phyloP scores from a whole-genome alignment of 1,140 invertebrate species.

The Polyergus mexicanus region DNA sequence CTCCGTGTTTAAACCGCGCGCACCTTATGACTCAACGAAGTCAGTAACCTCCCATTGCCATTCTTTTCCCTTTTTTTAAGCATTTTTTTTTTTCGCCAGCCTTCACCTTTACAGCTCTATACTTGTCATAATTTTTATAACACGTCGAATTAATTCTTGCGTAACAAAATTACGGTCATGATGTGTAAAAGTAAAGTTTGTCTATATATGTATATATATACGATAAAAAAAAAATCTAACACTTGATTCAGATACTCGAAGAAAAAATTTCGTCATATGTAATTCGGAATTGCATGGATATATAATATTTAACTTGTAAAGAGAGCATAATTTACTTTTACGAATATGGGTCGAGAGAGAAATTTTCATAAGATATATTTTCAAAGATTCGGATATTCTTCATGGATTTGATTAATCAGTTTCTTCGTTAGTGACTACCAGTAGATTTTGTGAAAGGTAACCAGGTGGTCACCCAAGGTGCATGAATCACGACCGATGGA shows the following conservation, averaged over 20 bases:
- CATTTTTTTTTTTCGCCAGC: neutral
- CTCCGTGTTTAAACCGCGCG: constrained; percentile 62
- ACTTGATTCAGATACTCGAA: neutral
- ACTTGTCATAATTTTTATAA: neutral
- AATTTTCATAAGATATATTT: neutral
- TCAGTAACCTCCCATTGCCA: constrained; percentile 78
- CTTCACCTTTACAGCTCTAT: neutral
- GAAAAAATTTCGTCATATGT: neutral
- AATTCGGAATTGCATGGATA: neutral
- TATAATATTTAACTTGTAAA: neutral
- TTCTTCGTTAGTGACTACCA: constrained; percentile 20
- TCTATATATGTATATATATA: too few species aligned
- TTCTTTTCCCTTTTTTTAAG: constrained; percentile 34
- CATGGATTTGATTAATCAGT: constrained; percentile 29
- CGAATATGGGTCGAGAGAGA: neutral
- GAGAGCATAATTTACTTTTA: neutral
- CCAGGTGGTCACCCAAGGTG: constrained; percentile 12
- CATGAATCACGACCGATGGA: constrained; percentile 60
- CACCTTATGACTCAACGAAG: constrained; percentile 81
- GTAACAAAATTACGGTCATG: too few species aligned
- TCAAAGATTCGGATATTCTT: neutral
- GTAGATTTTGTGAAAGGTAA: constrained; percentile 39
- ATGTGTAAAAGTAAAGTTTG: neutral
- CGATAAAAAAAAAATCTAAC: neutral
- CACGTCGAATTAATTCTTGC: neutral